These are phyloP conservation scores for Carassius auratus DNA, from an alignment of 2,113 vertebrate species.

Conservation along the genomic window DNA sequence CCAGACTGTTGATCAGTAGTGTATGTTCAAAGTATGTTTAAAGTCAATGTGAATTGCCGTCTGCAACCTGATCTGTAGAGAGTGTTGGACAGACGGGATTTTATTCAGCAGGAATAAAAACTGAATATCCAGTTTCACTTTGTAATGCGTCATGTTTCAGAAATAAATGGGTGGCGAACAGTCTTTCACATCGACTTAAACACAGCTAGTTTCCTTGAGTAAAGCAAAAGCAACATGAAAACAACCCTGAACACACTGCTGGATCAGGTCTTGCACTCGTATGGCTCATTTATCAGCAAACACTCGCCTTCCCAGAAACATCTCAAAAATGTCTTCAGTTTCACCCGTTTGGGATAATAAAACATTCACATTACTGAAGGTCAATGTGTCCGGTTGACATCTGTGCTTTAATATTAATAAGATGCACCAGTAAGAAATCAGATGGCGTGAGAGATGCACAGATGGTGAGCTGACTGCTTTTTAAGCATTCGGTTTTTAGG, in stretches of 20 bases:
- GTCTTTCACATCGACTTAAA: slow-evolving; percentile 11
- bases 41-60: background rate
- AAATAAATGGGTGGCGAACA: background rate
- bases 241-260: background rate
- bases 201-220: background rate
- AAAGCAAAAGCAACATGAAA: background rate
- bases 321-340: slow-evolving; percentile 21
- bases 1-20: background rate
- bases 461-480: background rate
- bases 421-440: background rate
- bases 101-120: background rate
- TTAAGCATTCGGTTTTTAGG: background rate
- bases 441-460: background rate
- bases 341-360: slow-evolving; percentile 17
- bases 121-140: background rate
- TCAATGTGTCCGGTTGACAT: slow-evolving; percentile 26
- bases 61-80: background rate
- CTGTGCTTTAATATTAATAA: slow-evolving; percentile 33
- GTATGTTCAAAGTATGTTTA: background rate
- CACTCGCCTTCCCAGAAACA: slow-evolving; percentile 21
- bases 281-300: slow-evolving; percentile 13
- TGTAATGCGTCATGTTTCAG: background rate
- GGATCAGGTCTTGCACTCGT: background rate
- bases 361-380: slow-evolving; percentile 8
- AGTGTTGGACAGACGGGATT: background rate